Evolutionary conservation across 2,113 vertebrate species (phyloP).

Genomic region (Glareola pratincola): DNA sequence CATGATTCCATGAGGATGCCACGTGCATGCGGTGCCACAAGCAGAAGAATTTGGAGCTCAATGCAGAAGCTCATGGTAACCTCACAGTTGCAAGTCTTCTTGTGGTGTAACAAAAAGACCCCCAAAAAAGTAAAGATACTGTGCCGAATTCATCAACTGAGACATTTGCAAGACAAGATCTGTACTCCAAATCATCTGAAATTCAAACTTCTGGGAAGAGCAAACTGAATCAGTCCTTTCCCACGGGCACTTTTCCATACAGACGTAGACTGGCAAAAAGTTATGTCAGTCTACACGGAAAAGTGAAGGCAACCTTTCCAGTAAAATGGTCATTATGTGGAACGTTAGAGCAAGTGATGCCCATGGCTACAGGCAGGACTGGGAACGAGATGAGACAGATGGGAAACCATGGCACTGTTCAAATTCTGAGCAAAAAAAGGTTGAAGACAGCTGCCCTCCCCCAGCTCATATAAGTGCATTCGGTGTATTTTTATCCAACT

Average conservation of each 20-base stretch:
- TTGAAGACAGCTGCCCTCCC: not conserved
- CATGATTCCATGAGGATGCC: too few species aligned
- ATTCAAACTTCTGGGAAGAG: not conserved
- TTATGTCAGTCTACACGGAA: not conserved
- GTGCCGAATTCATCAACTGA: not conserved
- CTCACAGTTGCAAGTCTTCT: not conserved
- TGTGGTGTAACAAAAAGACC: not conserved
- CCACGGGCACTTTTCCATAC: not conserved
- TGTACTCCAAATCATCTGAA: not conserved
- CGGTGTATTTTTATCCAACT: not conserved
- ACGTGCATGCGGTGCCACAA: accelerated
- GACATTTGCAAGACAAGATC: accelerated
- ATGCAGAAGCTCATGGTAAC: not conserved
- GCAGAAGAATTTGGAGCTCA: not conserved
- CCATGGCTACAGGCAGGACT: not conserved
- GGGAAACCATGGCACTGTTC: not conserved
- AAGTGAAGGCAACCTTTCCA: not conserved
- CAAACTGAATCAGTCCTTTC: not conserved
- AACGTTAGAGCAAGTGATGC: not conserved
- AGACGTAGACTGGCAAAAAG: not conserved
- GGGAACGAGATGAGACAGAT: not conserved
- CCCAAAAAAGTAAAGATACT: not conserved
- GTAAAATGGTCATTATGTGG: not conserved
- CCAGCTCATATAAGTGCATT: not conserved
- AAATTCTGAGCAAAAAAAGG: not conserved